Conservation (phyloP, 2,113 vertebrate species). For the Galbula dea region DNA sequence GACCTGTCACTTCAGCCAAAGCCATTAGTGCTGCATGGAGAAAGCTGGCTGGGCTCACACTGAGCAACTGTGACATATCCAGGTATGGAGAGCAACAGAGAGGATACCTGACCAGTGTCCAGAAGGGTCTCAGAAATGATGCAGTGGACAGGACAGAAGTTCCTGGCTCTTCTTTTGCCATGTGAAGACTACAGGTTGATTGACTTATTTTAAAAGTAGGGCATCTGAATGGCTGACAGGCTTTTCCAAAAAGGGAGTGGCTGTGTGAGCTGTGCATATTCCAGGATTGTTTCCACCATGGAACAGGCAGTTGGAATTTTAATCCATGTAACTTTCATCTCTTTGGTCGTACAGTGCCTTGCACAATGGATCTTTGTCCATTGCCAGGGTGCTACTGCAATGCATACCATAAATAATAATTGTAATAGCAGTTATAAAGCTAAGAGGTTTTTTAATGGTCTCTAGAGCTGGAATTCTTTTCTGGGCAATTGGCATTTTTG, state of each 20-base stretch:
- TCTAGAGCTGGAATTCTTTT: conserved; percentile 29
- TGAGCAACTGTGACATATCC: background rate
- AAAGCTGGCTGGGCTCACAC: background rate
- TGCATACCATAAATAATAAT: conserved; percentile 35
- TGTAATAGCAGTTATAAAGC: conserved; percentile 41
- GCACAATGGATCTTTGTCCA: background rate
- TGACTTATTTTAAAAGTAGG: background rate
- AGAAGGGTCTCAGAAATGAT: background rate
- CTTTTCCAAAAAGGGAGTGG: background rate
- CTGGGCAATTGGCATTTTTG: conserved; percentile 30
- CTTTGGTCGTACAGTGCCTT: background rate
- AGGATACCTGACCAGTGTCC: background rate
- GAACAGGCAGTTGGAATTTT: conserved; percentile 29
- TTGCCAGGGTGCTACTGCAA: background rate
- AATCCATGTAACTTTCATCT: background rate
- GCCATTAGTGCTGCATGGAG: background rate
- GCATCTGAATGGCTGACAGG: background rate
- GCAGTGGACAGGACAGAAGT: background rate
- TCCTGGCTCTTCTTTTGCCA: background rate
- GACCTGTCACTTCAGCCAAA: conserved; percentile 4
- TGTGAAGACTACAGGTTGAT: background rate
- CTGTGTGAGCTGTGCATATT: background rate
- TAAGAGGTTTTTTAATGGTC: background rate
- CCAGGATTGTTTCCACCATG: background rate
- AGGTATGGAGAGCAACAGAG: background rate